Conservation (phyloP, 1,140 invertebrate species). For the Cotesia chilonis region DNA sequence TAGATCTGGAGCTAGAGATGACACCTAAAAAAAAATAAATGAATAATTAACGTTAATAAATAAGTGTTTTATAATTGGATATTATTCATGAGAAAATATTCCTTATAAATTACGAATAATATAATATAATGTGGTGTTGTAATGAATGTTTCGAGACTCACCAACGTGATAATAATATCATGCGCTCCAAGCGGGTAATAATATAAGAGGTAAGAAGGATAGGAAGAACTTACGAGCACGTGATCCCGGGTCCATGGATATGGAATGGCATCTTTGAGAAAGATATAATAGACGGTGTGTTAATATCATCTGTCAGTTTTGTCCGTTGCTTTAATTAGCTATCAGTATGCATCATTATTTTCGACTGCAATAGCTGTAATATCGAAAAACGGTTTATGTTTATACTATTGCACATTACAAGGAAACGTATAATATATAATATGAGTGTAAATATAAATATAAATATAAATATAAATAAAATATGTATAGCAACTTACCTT, state of each 20-base stretch:
- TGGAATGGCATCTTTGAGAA: constrained; percentile 18
- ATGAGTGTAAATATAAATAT: too few relatives aligned
- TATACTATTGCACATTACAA: too few relatives aligned
- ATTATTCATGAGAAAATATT: too few relatives aligned
- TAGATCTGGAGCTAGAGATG: too few relatives aligned
- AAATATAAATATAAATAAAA: background rate
- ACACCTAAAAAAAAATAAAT: too few relatives aligned
- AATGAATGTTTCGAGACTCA: too few relatives aligned
- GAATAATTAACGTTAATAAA: too few relatives aligned
- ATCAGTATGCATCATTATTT: background rate
- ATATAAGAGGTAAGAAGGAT: background rate
- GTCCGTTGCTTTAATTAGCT: constrained; percentile 22
- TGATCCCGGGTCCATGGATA: background rate
- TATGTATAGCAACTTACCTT: too few relatives aligned
- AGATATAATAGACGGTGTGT: background rate
- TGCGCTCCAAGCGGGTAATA: background rate
- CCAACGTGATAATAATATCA: background rate
- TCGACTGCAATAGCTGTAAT: background rate
- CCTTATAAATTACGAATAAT: too few relatives aligned
- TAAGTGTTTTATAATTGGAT: too few relatives aligned
- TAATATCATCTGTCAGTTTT: background rate
- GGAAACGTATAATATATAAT: too few relatives aligned
- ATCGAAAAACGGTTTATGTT: constrained; percentile 14
- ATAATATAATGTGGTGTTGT: too few relatives aligned
- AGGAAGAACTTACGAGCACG: background rate